These are phyloP conservation scores for Boleophthalmus pectinirostris DNA, from an alignment of 2,113 vertebrate genomes.

Conservation along the genomic window DNA sequence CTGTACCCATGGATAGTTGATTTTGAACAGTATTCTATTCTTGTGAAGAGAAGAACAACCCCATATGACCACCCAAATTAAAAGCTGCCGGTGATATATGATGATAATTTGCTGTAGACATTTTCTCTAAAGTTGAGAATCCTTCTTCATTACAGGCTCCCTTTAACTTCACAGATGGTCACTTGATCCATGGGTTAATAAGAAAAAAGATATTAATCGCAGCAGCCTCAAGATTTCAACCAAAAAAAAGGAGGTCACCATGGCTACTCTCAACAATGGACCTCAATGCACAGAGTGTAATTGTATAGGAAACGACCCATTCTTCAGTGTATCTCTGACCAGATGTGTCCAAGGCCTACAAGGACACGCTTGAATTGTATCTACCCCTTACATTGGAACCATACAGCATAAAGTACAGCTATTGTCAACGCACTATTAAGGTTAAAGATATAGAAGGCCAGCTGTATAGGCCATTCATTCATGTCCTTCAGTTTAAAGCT, in stretches of 20 bases:
- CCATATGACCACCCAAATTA: constrained; percentile 2
- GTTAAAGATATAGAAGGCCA: background rate
- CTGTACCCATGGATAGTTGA: background rate
- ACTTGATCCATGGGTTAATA: constrained; percentile 17
- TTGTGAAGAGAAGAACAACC: background rate
- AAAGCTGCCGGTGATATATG: constrained; percentile 8
- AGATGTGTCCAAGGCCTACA: background rate
- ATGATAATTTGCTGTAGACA: constrained; percentile 10
- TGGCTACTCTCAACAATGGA: background rate
- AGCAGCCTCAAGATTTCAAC: constrained; percentile 3
- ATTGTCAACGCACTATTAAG: background rate
- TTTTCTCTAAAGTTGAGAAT: constrained; percentile 9
- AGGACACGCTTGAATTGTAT: background rate
- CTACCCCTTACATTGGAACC: background rate
- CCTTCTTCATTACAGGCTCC: constrained; percentile 13
- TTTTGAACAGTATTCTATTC: background rate
- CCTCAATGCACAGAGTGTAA: background rate
- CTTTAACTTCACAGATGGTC: constrained; percentile 15
- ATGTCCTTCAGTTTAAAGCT: background rate
- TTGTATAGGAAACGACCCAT: background rate
- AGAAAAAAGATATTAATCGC: constrained; percentile 14
- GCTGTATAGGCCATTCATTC: background rate
- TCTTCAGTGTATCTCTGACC: background rate
- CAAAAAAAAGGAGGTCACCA: background rate
- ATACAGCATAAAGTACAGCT: background rate